These are phyloP conservation scores for Callithrix jacchus DNA, from an alignment of 2,113 vertebrate genomes.

Conservation along the genomic window DNA sequence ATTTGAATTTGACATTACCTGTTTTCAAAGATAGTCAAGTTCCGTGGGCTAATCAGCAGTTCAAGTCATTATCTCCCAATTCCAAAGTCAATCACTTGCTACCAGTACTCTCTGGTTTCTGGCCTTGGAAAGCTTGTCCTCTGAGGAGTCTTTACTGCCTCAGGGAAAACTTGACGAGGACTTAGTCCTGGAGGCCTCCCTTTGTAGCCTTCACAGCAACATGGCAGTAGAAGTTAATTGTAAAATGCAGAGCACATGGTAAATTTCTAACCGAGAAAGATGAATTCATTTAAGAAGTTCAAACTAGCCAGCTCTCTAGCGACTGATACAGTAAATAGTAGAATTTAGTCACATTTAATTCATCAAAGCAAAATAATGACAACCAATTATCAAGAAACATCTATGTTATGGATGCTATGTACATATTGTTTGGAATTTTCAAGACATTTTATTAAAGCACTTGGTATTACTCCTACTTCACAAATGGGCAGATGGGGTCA, in stretches of 20 bases:
- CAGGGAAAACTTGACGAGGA: neutral
- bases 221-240: neutral
- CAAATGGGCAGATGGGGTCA: neutral
- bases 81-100: neutral
- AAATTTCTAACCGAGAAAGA: neutral
- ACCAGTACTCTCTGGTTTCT: neutral
- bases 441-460: neutral
- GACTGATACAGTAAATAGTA: neutral
- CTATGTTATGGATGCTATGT: neutral
- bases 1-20: neutral
- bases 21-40: neutral
- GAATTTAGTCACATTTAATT: neutral
- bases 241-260: neutral
- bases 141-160: neutral
- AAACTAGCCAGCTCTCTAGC: neutral
- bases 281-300: neutral
- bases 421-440: neutral
- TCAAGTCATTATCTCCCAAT: neutral
- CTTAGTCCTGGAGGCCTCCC: neutral
- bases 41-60: neutral
- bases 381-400: neutral
- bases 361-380: neutral
- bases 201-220: neutral
- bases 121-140: accelerated
- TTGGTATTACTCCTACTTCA: neutral